phyloP scores from a whole-genome alignment of 2,797 vertebrate species.

The Eremophila alpestris region DNA sequence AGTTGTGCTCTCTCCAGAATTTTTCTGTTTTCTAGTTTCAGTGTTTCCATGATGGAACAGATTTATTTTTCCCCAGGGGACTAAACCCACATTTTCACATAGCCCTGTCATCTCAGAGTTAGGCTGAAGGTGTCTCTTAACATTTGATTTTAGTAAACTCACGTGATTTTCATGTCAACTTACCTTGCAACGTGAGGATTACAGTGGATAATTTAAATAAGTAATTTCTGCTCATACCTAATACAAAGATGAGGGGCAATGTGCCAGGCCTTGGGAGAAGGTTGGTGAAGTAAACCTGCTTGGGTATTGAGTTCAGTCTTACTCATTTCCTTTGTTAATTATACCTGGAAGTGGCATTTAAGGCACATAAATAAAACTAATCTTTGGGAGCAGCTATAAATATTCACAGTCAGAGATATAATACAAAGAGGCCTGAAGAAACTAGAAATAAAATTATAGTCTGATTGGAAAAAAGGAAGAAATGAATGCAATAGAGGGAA shows the following conservation, averaged over 20 bases:
- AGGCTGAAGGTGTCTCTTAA: background rate
- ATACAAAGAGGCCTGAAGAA: background rate
- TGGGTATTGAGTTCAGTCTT: background rate
- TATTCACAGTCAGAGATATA: background rate
- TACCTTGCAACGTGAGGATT: background rate
- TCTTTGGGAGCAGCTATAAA: background rate
- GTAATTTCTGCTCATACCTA: background rate
- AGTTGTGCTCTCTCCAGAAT: background rate
- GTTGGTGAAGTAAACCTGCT: background rate
- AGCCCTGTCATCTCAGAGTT: background rate
- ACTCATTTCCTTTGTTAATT: background rate
- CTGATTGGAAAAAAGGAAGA: background rate
- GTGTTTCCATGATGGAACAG: background rate
- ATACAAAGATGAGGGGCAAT: background rate
- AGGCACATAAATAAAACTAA: background rate
- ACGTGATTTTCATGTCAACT: background rate
- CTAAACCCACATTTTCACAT: background rate
- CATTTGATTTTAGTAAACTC: background rate
- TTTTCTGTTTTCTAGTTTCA: background rate
- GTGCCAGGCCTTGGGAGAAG: background rate
- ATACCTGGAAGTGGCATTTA: background rate
- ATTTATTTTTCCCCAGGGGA: background rate
- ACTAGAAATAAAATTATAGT: background rate
- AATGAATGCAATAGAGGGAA: background rate
- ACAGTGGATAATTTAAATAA: background rate